Conservation (phyloP, 2,797 vertebrate genomes). For the Sebastes elongatus region DNA sequence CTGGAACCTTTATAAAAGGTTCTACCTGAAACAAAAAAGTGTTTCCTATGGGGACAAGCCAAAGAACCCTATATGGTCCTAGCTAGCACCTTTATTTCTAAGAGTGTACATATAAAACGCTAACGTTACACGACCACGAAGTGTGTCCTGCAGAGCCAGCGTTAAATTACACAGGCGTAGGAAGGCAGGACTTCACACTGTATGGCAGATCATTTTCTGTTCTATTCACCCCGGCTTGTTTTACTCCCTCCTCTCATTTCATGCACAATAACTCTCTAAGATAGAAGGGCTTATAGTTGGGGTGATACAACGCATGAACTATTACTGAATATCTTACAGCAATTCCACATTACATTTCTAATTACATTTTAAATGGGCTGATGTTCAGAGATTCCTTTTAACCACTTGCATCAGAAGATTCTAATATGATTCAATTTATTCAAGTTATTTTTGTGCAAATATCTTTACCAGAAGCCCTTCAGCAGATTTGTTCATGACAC, state of each 20-base stretch:
- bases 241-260: constrained; percentile 69
- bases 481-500: constrained; percentile 23
- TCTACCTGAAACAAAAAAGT: neutral
- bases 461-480: constrained; percentile 14
- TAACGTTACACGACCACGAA: constrained; percentile 23
- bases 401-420: constrained; percentile 16
- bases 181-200: constrained; percentile 63
- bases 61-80: neutral
- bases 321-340: constrained; percentile 55
- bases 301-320: constrained; percentile 39
- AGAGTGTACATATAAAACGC: constrained; percentile 27
- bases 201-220: constrained; percentile 58
- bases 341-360: constrained; percentile 51
- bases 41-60: neutral
- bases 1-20: neutral
- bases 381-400: constrained; percentile 38
- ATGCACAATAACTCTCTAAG: constrained; percentile 65
- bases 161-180: constrained; percentile 60
- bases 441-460: constrained; percentile 38
- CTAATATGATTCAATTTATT: constrained; percentile 18
- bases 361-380: constrained; percentile 58
- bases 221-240: constrained; percentile 55
- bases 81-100: neutral
- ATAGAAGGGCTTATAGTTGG: constrained; percentile 42
- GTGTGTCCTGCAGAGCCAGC: constrained; percentile 47